Percentiles rank a stretch among this genome's conserved stretches.
Conservation (phyloP, 2,797 vertebrate species). For the Phrynocephalus vlangalii region DNA sequence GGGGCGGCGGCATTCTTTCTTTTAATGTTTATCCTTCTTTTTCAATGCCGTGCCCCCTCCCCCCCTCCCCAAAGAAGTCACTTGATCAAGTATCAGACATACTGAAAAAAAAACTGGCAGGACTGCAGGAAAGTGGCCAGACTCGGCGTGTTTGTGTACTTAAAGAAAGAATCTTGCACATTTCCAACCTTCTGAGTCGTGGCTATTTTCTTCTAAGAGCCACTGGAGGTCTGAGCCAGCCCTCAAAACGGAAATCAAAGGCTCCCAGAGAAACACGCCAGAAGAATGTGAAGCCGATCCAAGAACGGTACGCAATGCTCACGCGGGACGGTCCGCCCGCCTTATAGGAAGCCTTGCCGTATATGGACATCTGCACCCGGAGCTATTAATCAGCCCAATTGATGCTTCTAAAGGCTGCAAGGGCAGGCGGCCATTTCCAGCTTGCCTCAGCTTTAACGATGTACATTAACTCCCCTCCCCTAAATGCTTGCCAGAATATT, state of each 20-base stretch:
- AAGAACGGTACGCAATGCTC: constrained; percentile 87
- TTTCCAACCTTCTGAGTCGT: constrained; percentile 83
- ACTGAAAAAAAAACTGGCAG: constrained; percentile 82
- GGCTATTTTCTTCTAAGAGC: constrained; percentile 91
- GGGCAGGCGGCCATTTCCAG: constrained; percentile 57
- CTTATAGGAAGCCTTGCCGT: constrained; percentile 90
- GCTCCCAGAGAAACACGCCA: constrained; percentile 87
- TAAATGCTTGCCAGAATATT: constrained; percentile 64
- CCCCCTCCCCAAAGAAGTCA: constrained; percentile 58
- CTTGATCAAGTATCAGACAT: constrained; percentile 90
- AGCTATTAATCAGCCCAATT: constrained; percentile 70
- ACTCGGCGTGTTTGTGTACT: constrained; percentile 93
- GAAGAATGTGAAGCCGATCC: constrained; percentile 90
- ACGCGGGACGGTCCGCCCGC: constrained; percentile 72
- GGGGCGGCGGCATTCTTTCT: constrained; percentile 79
- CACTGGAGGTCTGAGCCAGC: constrained; percentile 86
- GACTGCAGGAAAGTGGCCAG: constrained; percentile 94
- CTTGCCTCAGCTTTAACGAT: constrained; percentile 59
- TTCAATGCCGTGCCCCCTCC: constrained; percentile 10
- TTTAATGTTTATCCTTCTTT: constrained; percentile 79
- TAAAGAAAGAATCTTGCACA: constrained; percentile 90
- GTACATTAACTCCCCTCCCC: constrained; percentile 66
- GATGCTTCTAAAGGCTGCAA: constrained; percentile 55
- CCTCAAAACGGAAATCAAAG: constrained; percentile 97
- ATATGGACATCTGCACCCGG: constrained; percentile 87